Conservation (phyloP, 64 coral and sea anemone genomes). For the Montipora cactus region DNA sequence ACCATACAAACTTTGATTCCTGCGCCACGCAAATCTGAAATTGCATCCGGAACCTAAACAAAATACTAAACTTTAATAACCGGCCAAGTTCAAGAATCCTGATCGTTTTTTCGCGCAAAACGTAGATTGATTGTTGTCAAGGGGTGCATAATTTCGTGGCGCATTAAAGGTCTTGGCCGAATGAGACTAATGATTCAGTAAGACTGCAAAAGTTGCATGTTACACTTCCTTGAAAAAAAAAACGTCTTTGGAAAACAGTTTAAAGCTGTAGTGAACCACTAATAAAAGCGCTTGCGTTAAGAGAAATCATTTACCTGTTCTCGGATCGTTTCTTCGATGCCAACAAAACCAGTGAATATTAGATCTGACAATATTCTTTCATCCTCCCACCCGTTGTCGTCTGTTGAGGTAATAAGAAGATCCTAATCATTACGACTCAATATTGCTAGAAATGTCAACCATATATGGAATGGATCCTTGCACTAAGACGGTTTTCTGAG, state of each 20-base stretch:
- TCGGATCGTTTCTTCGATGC: conserved; percentile 53
- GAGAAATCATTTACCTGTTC: conserved; percentile 28
- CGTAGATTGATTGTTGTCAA: neutral
- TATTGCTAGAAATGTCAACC: too few relatives aligned
- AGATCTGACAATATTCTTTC: conserved; percentile 47
- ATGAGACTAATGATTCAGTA: too few relatives aligned
- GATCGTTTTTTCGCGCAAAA: neutral
- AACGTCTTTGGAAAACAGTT: neutral
- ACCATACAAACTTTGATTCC: conserved; percentile 60
- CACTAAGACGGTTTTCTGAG: neutral
- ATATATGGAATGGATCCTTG: too few relatives aligned
- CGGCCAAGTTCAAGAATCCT: neutral
- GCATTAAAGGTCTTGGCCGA: too few relatives aligned
- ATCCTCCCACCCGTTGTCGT: conserved; percentile 14
- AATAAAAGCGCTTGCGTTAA: too few relatives aligned
- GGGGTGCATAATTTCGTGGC: neutral
- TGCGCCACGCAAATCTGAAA: conserved; percentile 9
- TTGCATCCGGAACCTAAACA: conserved; percentile 59
- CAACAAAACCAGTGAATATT: conserved; percentile 61
- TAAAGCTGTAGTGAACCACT: neutral
- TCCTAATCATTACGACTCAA: too few relatives aligned
- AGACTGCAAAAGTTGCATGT: too few relatives aligned
- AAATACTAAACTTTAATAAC: neutral
- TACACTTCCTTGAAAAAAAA: too few relatives aligned
- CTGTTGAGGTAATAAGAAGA: neutral